Conservation (phyloP, 2,113 vertebrate species). For the Chlorocebus sabaeus region DNA sequence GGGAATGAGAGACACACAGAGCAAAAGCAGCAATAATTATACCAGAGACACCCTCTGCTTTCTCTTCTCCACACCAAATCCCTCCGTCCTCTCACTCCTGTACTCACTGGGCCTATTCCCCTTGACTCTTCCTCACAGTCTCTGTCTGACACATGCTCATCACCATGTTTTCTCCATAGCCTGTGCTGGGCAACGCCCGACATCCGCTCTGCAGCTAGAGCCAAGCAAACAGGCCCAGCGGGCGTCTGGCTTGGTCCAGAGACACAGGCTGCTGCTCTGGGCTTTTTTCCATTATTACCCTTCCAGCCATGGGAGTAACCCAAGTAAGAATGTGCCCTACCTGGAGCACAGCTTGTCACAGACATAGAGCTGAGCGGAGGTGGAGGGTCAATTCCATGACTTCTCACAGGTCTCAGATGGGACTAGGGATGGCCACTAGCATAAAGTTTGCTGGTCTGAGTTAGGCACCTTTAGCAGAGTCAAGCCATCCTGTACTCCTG, state of each 20-base stretch:
- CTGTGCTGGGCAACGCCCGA: too few species aligned
- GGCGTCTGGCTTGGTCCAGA: not conserved
- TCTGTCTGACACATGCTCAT: not conserved
- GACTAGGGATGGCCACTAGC: too few species aligned
- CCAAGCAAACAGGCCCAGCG: not conserved
- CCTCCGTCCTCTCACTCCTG: not conserved
- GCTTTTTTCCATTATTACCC: not conserved
- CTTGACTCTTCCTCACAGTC: not conserved
- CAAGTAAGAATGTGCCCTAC: not conserved
- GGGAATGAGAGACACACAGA: not conserved
- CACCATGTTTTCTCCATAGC: too few species aligned
- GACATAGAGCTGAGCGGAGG: too few species aligned
- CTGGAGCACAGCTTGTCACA: too few species aligned
- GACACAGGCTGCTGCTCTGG: not conserved
- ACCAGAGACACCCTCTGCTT: not conserved
- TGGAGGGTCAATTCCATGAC: too few species aligned
- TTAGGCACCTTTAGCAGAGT: too few species aligned
- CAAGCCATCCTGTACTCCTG: too few species aligned
- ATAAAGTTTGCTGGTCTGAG: too few species aligned
- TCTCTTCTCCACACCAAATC: not conserved
- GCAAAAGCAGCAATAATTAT: not conserved
- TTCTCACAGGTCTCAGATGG: too few species aligned
- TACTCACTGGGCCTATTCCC: not conserved
- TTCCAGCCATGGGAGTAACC: accelerated
- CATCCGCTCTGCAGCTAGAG: too few species aligned